phyloP scores from a whole-genome alignment of 1,140 invertebrate genomes.

The Acromyrmex charruanus region DNA sequence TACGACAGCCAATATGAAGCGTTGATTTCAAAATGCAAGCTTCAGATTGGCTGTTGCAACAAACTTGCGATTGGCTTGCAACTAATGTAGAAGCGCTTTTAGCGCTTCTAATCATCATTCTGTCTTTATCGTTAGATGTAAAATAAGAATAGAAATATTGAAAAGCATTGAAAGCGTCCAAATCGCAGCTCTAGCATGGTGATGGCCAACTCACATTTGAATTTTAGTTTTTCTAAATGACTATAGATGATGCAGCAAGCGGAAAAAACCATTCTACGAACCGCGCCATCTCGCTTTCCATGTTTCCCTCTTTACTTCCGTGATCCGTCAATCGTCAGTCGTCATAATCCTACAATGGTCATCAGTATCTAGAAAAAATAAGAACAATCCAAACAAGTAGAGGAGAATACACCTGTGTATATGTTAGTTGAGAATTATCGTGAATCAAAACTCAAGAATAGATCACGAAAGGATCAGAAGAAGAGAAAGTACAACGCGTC shows the following conservation, averaged over 20 bases:
- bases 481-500: neutral
- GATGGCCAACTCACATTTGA: neutral
- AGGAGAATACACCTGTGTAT: neutral
- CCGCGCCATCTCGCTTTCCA: neutral
- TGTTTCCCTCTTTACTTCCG: neutral
- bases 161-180: too few relatives aligned
- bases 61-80: too few relatives aligned
- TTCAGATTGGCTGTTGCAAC: too few relatives aligned
- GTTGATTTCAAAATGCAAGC: too few relatives aligned
- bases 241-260: neutral
- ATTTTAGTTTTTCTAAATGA: neutral
- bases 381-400: neutral
- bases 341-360: neutral
- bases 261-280: neutral
- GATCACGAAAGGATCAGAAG: neutral
- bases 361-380: neutral
- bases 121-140: too few relatives aligned
- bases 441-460: neutral
- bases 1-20: too few relatives aligned
- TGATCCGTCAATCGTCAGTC: neutral
- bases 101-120: too few relatives aligned
- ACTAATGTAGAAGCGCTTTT: too few relatives aligned
- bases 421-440: neutral
- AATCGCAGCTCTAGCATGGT: too few relatives aligned
- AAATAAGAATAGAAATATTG: too few relatives aligned